Evolutionary conservation across 2,113 vertebrate species (phyloP).

Genomic region (Prionailurus viverrinus): DNA sequence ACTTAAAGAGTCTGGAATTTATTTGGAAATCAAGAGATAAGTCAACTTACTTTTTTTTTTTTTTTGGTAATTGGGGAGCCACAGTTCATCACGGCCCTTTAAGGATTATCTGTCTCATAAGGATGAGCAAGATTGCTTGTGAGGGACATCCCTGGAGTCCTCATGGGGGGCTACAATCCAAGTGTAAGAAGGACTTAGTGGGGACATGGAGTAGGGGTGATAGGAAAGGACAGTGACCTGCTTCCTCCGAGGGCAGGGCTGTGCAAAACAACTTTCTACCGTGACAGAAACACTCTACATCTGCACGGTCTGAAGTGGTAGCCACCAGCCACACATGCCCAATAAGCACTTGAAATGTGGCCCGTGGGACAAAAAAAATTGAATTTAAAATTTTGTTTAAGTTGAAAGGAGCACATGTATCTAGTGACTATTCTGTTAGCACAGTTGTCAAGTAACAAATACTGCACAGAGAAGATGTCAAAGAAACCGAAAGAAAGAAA

Average conservation of each 20-base stretch:
- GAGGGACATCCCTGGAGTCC: not conserved
- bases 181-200: not conserved
- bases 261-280: too few relatives aligned
- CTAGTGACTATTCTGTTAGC: not conserved
- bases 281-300: not conserved
- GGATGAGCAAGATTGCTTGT: not conserved
- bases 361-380: not conserved
- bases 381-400: not conserved
- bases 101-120: not conserved
- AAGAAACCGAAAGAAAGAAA: not conserved
- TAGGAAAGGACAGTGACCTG: rapidly evolving
- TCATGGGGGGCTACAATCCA: not conserved
- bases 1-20: not conserved
- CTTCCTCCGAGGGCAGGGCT: rapidly evolving
- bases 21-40: not conserved
- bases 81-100: not conserved
- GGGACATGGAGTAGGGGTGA: not conserved
- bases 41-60: not conserved
- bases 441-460: not conserved
- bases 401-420: not conserved
- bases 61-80: not conserved
- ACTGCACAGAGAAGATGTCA: not conserved
- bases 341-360: not conserved
- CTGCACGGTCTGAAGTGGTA: not conserved
- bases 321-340: not conserved